Evolutionary conservation across 2,888 invertebrate genomes (phyloP), one percentile per base, ranked within the genome.

Genomic region (Sphaeridia pumilis): DNA sequence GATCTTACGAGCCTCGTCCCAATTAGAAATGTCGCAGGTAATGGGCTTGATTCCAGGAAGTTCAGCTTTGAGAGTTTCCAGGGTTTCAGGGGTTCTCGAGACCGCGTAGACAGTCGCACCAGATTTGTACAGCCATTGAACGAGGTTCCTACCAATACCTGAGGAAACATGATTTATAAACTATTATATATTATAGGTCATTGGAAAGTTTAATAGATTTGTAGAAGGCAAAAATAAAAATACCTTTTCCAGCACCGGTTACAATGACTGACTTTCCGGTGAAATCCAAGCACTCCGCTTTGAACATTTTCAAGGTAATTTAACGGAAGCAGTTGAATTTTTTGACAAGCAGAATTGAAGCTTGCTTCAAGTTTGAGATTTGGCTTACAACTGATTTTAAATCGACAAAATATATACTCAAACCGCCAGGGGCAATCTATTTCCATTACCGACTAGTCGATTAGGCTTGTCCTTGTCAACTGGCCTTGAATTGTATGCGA

Each of bases 91-190:
- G 5, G 81, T 83, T 66, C 81, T 77, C 1, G 84, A 84, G 17
- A 89, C 68, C 0, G 87, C 90, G 45, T 87, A 78, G 27, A 89
- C 86, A 59, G 80, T 77, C 2, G 82, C 87, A 4, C 56, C 60
- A 46, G 54, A 50, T 14, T n/a, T 17, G 24, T 56, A 36, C 10
- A 60, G 28, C n/a, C 25, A 20, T 38, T 48, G 34, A 28, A 52
- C 56, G 3, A 60, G 24, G 2, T 78, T 83, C 67, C 82, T 74
- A 0, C 87, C 87, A 62, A 87, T 75, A 28, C 76, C 76, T 75
- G 43, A 17, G 21, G 38, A 49, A 42, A n/a, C 41, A 35, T 47
- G 35, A 14, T 41, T 24, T 38, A n/a, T n/a, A n/a, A n/a, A n/a
- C n/a, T n/a, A n/a, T 26, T n/a, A n/a, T n/a, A n/a, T n/a, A n/a